These are phyloP conservation scores for Acronicta psi DNA, from an alignment of 2,888 invertebrate species.

Conservation along the genomic window DNA sequence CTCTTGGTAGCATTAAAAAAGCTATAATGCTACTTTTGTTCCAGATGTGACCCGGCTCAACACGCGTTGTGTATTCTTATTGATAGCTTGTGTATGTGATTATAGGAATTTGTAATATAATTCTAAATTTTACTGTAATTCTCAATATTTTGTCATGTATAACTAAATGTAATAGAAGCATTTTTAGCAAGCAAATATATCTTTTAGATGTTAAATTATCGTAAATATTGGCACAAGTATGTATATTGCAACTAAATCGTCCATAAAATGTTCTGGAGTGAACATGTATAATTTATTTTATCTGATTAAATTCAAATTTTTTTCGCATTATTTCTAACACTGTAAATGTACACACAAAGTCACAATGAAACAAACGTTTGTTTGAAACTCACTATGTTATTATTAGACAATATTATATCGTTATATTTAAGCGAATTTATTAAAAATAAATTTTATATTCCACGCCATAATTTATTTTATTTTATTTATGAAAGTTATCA, in stretches of 20 bases:
- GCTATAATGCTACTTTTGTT: constrained; percentile 29
- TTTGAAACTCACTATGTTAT: constrained; percentile 36
- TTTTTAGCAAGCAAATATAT: not conserved
- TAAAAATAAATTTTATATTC: constrained; percentile 58
- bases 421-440: constrained; percentile 57
- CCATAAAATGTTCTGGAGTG: too few relatives aligned
- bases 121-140: constrained; percentile 27
- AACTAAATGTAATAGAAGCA: constrained; percentile 7
- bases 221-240: too few relatives aligned
- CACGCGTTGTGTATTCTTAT: constrained; percentile 44
- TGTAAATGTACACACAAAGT: not conserved
- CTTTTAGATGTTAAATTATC: too few relatives aligned
- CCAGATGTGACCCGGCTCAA: constrained; percentile 57
- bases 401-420: constrained; percentile 36
- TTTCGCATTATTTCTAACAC: too few relatives aligned
- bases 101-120: constrained; percentile 28
- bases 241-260: too few relatives aligned
- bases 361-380: constrained; percentile 10
- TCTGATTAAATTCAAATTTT: too few relatives aligned
- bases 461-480: constrained; percentile 9
- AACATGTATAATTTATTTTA: too few relatives aligned
- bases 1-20: too few relatives aligned
- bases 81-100: constrained; percentile 47
- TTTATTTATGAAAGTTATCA: not conserved
- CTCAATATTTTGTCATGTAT: constrained; percentile 23